Base-by-base conservation (phyloP, 2,888 invertebrate species). In the Plemyria rubiginata region DNA sequence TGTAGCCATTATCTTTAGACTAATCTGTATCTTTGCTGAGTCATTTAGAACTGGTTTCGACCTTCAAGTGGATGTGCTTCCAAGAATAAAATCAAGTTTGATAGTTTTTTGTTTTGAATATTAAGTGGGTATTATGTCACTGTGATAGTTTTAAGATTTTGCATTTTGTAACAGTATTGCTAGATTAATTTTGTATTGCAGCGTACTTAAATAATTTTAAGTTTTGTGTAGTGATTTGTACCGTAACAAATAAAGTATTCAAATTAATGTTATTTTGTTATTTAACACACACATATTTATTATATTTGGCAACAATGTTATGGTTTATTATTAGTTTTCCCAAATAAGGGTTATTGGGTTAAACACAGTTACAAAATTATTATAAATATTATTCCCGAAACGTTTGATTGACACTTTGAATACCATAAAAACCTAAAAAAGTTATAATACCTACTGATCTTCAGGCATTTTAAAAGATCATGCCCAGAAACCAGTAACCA, bases 361-460 rank as follows among this genome's bases (percentile, higher is more conserved):
- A 88, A 85, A 87, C 81, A 82, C 69, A 70, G 54, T 71, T 74
- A 77, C 72, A 59, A 55, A 53, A 32, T 60, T 38, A 58, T 13
- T 36, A n/a, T 54, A 45, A 61, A 58, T 43, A 67, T 62, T 67
- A 62, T 64, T 79, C 81, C 86, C 84, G 84, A 78, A 74, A 80
- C 78, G 78, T 76, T 86, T 82, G 91, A 92, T 92, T 92, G 92
- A 91, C 92, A 92, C 92, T 92, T 90, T 92, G 90, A 90, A 92
- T 82, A 80, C 78, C 72, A 81, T 79, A 79, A 45, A 73, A 70
- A 73, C 71, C 70, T 66, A 71, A 73, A 68, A 60, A 22, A 67
- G 70, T 73, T 62, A 66, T 67, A 70, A 32, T 50, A 45, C 29
- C 54, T 65, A 71, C 70, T 74, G 61, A 64, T 60, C 61, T 60